Evolutionary conservation across 2,888 invertebrate species (phyloP), one percentile per base, ranked within the genome.

Genomic region (Campoplex capitator): DNA sequence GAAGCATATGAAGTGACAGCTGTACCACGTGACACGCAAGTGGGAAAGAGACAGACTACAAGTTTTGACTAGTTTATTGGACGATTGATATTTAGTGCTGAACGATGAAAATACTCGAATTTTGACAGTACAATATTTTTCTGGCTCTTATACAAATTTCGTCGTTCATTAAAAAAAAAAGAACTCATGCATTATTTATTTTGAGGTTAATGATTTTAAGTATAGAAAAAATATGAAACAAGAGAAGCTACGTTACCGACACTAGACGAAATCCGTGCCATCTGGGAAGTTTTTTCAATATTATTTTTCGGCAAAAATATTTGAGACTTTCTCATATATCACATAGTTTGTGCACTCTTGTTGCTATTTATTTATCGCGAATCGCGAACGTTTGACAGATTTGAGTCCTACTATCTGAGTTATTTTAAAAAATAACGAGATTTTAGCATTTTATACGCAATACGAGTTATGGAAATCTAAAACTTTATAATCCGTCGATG

Each of bases 11-110:
- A 51, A 71, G 32, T 32, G 71, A 71, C 48, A 51, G 32, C 42
- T 51, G 18, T 71, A 71, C 71, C 71, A 71, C 71, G 71, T 71
- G 71, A 71, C 71, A n/a, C 51, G 16, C 38, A 32, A 42, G 18
- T 32, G 8, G 32, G 2, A 32, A 16, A 48, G 48, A 32, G 28
- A 58, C 13, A 4, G 9, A 11, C 13, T 48, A 54, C 9, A 32
- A 32, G 28, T 28, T 58, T 58, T 28, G 58, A 28, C 13, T 16
- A 62, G 13, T 16, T 32, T 32, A 32, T 62, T 62, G 4, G 62
- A 58, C 11, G 16, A 28, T 62, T 62, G 62, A 32, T 62, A 28
- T 9, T 58, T 0, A 13, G 28, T 3, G 13, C 13, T 4, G 13
- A 0, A 13, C 32, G 62, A 16, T 7, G 16, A 7, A 32, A 62